A percentile compares a stretch with the other conserved stretches of the same genome.
These are phyloP conservation scores for Peromyscus polionotus DNA, from an alignment of 2,113 vertebrate species.

Conservation along the genomic window DNA sequence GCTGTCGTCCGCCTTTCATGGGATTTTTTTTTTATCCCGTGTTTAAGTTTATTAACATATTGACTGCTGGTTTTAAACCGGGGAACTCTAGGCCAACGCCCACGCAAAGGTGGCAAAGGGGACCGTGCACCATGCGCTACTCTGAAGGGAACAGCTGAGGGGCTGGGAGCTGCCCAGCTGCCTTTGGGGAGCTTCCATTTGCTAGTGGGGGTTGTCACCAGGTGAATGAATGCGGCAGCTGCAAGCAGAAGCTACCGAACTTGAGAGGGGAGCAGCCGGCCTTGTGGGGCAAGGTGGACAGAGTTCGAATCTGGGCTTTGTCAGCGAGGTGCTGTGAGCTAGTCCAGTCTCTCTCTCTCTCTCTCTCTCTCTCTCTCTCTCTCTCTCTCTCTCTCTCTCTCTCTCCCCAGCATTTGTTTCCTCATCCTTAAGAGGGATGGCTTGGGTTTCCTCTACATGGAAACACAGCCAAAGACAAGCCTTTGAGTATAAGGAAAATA, in stretches of 20 bases:
- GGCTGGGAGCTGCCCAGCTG: neutral
- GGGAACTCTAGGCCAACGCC: neutral
- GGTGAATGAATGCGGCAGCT: neutral
- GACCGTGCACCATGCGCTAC: neutral
- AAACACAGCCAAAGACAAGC: neutral
- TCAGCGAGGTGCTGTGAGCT: neutral
- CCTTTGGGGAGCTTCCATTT: neutral
- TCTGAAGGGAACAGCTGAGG: neutral
- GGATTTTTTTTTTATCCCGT: neutral
- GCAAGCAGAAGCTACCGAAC: neutral
- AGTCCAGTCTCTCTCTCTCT: neutral
- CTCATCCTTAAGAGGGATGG: neutral
- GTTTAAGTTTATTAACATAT: conserved; percentile 65
- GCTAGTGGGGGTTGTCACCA: neutral
- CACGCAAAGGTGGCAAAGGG: neutral
- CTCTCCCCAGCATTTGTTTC: neutral
- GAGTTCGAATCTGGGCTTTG: neutral
- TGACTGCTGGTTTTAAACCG: neutral
- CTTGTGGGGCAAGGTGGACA: neutral
- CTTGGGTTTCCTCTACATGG: neutral
- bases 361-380: neutral
- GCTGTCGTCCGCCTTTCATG: neutral
- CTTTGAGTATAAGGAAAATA: neutral
- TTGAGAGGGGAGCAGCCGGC: neutral
- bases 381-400: neutral